A percentile compares a stretch with the other conserved stretches of the same genome.
Conservation (phyloP, 2,888 invertebrate genomes). For the Sturmia bella region DNA sequence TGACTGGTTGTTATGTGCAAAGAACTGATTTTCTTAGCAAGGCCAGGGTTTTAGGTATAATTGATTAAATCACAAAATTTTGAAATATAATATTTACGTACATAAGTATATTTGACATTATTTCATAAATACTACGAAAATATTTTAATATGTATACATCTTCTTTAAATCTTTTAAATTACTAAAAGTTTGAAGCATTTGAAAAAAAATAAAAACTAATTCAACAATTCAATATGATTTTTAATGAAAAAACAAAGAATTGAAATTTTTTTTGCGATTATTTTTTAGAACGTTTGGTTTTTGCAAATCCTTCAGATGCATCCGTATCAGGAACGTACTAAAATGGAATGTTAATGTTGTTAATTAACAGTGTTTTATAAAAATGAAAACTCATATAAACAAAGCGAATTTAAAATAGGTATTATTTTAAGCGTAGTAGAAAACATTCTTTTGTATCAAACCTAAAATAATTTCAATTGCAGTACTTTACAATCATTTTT, state of each 20-base stretch:
- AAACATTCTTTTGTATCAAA: too few species aligned
- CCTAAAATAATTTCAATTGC: too few species aligned
- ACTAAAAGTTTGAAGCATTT: slow-evolving; percentile 18
- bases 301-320: slow-evolving; percentile 57
- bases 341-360: not conserved
- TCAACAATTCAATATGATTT: slow-evolving; percentile 36
- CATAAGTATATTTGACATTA: not conserved
- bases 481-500: too few species aligned
- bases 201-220: not conserved
- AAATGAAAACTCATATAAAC: too few species aligned
- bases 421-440: too few species aligned
- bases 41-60: slow-evolving; percentile 83
- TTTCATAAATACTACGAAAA: not conserved
- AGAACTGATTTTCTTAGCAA: slow-evolving; percentile 87
- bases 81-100: not conserved
- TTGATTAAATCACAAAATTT: slow-evolving; percentile 73
- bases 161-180: slow-evolving; percentile 12
- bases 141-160: not conserved
- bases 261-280: slow-evolving; percentile 8
- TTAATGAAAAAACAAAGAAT: slow-evolving; percentile 8
- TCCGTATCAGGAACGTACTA: slow-evolving; percentile 57
- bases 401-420: too few species aligned
- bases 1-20: slow-evolving; percentile 88
- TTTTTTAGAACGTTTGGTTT: slow-evolving; percentile 56
- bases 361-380: too few species aligned